Conservation (phyloP, 2,113 vertebrate species). For the Piaya cayana region DNA sequence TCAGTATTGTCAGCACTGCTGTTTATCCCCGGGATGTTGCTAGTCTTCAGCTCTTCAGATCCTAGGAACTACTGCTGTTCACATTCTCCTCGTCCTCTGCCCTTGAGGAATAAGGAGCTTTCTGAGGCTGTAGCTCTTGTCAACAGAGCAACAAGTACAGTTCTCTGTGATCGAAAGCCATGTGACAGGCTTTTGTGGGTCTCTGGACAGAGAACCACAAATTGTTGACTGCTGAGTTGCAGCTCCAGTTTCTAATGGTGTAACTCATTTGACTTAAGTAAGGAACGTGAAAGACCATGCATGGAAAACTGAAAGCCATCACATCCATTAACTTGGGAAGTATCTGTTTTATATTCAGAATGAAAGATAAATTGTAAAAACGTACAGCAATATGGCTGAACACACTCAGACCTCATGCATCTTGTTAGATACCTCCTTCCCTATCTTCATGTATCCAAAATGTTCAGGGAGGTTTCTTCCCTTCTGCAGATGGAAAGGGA, state of each 20-base stretch:
- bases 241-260: neutral
- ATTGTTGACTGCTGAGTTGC: neutral
- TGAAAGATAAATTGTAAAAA: neutral
- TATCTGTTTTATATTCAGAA: neutral
- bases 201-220: neutral
- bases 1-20: neutral
- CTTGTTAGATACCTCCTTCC: neutral
- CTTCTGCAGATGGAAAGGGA: neutral
- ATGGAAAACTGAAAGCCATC: neutral
- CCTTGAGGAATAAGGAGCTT: neutral
- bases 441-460: neutral
- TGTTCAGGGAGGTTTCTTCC: neutral
- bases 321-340: neutral
- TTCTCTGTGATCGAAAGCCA: neutral
- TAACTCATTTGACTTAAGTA: neutral
- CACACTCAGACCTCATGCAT: neutral
- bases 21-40: neutral
- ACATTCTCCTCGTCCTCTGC: neutral
- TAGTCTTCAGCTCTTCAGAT: neutral
- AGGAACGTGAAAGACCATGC: neutral
- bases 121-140: neutral
- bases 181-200: neutral
- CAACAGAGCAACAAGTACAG: neutral
- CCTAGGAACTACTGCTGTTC: neutral
- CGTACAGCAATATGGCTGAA: neutral